Base-by-base conservation (phyloP, 2,888 invertebrate species). In the Napeogenes sylphis region DNA sequence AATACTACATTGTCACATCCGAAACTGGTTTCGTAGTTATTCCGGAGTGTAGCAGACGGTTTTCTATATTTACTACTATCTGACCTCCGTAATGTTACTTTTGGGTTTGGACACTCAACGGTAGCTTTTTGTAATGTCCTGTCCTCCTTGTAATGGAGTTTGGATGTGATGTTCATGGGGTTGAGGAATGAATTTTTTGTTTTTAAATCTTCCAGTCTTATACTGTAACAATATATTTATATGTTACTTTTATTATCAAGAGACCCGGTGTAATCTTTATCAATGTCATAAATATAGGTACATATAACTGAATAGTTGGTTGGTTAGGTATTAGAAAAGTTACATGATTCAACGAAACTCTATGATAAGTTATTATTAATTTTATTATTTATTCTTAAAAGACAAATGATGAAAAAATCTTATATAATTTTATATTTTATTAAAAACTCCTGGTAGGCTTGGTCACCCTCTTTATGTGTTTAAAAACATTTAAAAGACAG, bases 101-200 rank as follows among this genome's bases (percentile, higher is more conserved):
- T 94, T 0, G 92, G 91, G 73, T 92, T 93, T 68, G 92, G 92
- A 71, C 95, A 95, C 38, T 94, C 93, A 2, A 97, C 93, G 3
- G 94, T 94, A 0, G 94, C 95, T 70, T 94, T 93, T 58, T 94
- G 94, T 5, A 97, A 84, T 35, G 94, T 94, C 75, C 94, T 95
- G 79, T 97, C 96, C 80, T 97, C 95, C 79, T 96, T 95, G 77
- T 94, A 94, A 75, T 95, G 95, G 45, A 96, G 82, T 78, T 94
- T 94, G 54, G 94, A 92, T 53, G 92, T 92, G 61, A 96, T 94
- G 71, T 93, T 91, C 70, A 95, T 81, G 58, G 92, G 92, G 67
- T 91, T 91, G 70, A 94, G 77, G 68, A 92, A 80, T 12, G 92
- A 91, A 78, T 94, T 93, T 64, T 87, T 89, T 62, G 92, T 91